These are phyloP conservation scores for Sternarchorhynchus goeldii DNA, from an alignment of 2,797 vertebrate genomes.

Conservation along the genomic window DNA sequence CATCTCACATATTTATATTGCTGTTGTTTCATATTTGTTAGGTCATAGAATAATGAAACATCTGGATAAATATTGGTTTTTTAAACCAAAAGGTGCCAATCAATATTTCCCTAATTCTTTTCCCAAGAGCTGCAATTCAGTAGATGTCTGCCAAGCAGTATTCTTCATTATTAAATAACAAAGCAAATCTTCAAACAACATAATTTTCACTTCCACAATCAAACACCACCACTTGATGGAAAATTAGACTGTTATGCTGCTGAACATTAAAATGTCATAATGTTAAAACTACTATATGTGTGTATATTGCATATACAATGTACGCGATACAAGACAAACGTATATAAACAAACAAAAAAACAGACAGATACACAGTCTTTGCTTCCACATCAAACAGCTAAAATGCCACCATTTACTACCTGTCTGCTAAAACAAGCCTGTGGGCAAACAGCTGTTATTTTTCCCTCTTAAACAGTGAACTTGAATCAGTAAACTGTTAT, in stretches of 20 bases:
- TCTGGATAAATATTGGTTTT: not conserved
- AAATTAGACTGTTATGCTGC: not conserved
- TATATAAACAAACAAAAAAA: too few species aligned
- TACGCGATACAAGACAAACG: not conserved
- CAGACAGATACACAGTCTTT: too few species aligned
- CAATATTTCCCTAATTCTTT: not conserved
- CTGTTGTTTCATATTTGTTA: not conserved
- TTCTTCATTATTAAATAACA: constrained; percentile 27
- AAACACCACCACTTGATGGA: not conserved
- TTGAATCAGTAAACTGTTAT: not conserved
- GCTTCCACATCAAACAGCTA: too few species aligned
- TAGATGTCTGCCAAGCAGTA: not conserved
- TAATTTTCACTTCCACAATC: constrained; percentile 7
- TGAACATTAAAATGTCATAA: not conserved
- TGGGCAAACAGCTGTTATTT: too few species aligned
- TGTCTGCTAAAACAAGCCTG: too few species aligned
- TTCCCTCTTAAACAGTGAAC: too few species aligned
- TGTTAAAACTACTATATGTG: not conserved
- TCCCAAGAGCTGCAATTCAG: not conserved
- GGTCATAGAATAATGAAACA: not conserved
- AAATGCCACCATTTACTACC: too few species aligned
- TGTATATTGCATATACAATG: not conserved
- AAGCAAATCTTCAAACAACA: constrained; percentile 10
- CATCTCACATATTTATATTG: constrained; percentile 1
- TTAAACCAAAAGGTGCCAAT: not conserved